Base-by-base conservation (phyloP, 2,888 invertebrate genomes). In the Odontocolon sp. region DNA sequence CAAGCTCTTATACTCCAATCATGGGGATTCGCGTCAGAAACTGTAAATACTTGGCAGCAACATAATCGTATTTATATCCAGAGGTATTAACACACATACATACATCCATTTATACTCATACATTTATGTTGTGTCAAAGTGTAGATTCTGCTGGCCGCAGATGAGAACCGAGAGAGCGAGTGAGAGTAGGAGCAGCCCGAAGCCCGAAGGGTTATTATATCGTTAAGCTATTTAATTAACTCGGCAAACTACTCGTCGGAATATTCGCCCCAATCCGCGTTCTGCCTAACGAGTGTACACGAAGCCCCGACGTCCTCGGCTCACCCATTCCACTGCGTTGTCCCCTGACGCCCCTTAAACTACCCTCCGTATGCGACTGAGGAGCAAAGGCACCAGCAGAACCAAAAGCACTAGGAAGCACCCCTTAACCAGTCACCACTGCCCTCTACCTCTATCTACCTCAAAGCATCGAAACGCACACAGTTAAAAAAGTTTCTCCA, bases 191-290 rank as follows among this genome's bases (percentile, higher is more conserved):
- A 82, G 85, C 80, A 83, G 82, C 83, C 82, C 84, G 81, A 85
- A 87, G 85, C 85, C 80, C n/a, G n/a, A n/a, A n/a, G 85, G 88
- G 86, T 89, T 89, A 89, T 90, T 89, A 90, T 89, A 88, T 89
- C 89, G 88, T 89, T 89, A 87, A 89, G 88, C 88, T 89, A 88
- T 89, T 90, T 89, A 89, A 90, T 90, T 90, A 90, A 88, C 89
- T 89, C 88, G 83, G 87, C 87, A 89, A 88, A 89, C 90, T 89
- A 87, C 88, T 89, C 87, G 83, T 81, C 83, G 84, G 86, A 87
- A 87, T 88, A 88, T 87, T 88, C 87, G 84, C 82, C 82, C 67
- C 72, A 76, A 70, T 91, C 89, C 89, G 89, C 89, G 88, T 89
- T 77, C 80, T 74, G 81, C 82, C 84, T 86, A 86, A 86, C 85